Conservation (phyloP, 1,140 invertebrate genomes). For the Drosophila littoralis region DNA sequence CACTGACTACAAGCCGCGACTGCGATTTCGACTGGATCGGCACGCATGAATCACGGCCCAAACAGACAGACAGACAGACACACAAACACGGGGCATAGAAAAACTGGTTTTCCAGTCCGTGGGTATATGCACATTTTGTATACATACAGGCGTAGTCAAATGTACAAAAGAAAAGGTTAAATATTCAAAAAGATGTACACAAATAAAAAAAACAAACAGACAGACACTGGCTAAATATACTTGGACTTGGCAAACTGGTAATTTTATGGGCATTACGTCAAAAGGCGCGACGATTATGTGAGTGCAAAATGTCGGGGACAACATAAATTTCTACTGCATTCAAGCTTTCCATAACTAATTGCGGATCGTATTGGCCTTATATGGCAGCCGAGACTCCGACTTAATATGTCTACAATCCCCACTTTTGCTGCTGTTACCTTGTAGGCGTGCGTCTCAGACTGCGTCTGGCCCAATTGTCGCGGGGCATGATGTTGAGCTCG, state of each 20-base stretch:
- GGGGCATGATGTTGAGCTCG: conserved; percentile 86
- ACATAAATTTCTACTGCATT: conserved; percentile 38
- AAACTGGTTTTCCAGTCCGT: conserved; percentile 65
- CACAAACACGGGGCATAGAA: conserved; percentile 60
- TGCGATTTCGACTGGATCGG: conserved; percentile 48
- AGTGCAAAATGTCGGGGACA: conserved; percentile 18
- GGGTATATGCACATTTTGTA: conserved; percentile 66
- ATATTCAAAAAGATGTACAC: conserved; percentile 64
- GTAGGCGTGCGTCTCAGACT: conserved; percentile 90
- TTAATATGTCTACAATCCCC: conserved; percentile 13
- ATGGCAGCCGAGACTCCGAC: conserved; percentile 10
- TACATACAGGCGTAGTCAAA: conserved; percentile 20
- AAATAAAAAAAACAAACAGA: conserved; percentile 21
- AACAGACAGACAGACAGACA: conserved; percentile 47
- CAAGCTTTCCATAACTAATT: conserved; percentile 44
- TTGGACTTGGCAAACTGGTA: conserved; percentile 37
- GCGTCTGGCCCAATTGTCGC: conserved; percentile 91
- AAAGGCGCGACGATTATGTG: conserved; percentile 23
- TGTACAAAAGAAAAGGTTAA: conserved; percentile 70
- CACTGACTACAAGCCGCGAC: conserved; percentile 13
- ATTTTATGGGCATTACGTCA: conserved; percentile 53
- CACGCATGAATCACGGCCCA: conserved; percentile 77
- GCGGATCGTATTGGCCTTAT: conserved; percentile 35
- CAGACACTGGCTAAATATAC: conserved; percentile 16
- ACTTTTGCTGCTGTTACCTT: conserved; percentile 85